Base-by-base conservation (phyloP, 1,140 invertebrate genomes). In the Zaprionus nigranus region DNA sequence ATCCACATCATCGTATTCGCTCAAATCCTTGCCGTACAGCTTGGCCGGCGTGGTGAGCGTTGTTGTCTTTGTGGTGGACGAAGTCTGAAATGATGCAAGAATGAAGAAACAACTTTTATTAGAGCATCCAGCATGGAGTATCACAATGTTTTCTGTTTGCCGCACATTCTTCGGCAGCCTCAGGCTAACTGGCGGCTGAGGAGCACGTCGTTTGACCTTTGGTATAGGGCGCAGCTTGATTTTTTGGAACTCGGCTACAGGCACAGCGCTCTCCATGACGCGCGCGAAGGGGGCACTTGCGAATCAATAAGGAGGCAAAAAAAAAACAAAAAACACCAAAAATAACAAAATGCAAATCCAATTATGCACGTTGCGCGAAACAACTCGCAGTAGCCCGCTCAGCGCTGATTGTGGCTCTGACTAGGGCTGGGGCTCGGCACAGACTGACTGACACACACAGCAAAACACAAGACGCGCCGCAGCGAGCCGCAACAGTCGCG, bases 1-100 rank as follows among this genome's bases (percentile, higher is more conserved):
- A 93, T 99, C 98, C 85, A 99, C 96, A 93, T 99, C 98, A 92
- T 99, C 98, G 93, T 98, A 99, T 79, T 97, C 96, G 81, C 97
- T 97, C 78, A 99, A 93, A 93, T 99, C 98, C 93, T 97, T 97
- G 78, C 98, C 98, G 93, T 98, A 98, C 73, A 99, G 93, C 93
- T 98, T 98, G 73, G 96, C 96, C 81, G 96, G 96, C 73, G 96
- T 97, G 93, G 97, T 98, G 94, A 97, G 97, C 92, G 96, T 97
- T 54, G 96, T 97, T 85, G 96, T 97, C 93, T 96, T 97, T 78
- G 96, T 97, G 72, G 96, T 96, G 77, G 96, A 96, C 81, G 97
- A 93, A 92, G 96, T 97, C 96, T 97, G 95, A 58, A 95, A 95
- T 93, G 75, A 15, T 82, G 81, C 78, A 74, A 79, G 40, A 76